Evolutionary conservation across 2,113 vertebrate genomes (phyloP).

Genomic region (Rynchops niger): DNA sequence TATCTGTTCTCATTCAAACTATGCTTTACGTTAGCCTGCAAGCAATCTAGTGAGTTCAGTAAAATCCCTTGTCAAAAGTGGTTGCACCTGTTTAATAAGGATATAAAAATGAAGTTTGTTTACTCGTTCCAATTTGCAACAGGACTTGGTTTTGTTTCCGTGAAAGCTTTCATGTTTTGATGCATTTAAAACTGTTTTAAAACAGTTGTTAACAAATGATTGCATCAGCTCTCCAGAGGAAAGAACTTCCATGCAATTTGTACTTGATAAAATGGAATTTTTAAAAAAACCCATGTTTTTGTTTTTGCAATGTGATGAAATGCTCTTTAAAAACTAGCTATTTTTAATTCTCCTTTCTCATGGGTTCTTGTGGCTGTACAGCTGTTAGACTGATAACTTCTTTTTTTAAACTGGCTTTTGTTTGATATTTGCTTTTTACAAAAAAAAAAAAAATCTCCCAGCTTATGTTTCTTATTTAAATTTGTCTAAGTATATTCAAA

Average conservation of each 20-base stretch:
- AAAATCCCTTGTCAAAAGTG: background rate
- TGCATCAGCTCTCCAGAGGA: background rate
- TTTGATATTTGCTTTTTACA: background rate
- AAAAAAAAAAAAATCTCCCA: background rate
- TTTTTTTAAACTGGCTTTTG: background rate
- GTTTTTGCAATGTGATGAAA: background rate
- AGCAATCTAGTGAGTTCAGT: background rate
- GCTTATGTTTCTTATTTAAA: background rate
- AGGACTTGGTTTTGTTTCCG: background rate
- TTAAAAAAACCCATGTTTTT: background rate
- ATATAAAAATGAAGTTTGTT: background rate
- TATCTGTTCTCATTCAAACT: background rate
- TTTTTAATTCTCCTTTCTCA: conserved; percentile 25
- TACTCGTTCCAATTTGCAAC: background rate
- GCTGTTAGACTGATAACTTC: background rate
- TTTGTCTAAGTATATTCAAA: background rate
- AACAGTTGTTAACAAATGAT: background rate
- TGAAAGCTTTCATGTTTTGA: background rate
- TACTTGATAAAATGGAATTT: conserved; percentile 4
- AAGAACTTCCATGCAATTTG: background rate
- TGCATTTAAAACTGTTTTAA: background rate
- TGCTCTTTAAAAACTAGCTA: background rate
- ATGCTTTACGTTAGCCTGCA: background rate
- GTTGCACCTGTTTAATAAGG: background rate
- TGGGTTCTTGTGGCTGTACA: background rate